Percentiles rank a stretch among this genome's conserved stretches.
Conservation (phyloP, 2,888 invertebrate species). For the Mayetiola destructor region DNA sequence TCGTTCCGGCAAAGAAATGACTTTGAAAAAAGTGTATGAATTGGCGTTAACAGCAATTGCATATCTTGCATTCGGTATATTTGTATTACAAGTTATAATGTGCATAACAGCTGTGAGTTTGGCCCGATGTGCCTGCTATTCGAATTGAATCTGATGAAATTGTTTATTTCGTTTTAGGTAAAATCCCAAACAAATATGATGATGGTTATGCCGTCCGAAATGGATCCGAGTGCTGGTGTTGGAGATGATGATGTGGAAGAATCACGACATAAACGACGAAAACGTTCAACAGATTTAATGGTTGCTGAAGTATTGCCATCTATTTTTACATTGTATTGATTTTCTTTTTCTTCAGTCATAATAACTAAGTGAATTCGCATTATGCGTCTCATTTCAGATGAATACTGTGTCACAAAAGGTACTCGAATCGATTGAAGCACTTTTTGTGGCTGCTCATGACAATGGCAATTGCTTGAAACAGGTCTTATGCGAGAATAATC, state of each 20-base stretch:
- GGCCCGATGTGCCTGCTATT: background rate
- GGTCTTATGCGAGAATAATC: slow-evolving; percentile 52
- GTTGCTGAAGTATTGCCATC: slow-evolving; percentile 6
- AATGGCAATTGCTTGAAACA: slow-evolving; percentile 45
- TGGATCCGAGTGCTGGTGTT: slow-evolving; percentile 29
- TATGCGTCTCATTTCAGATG: slow-evolving; percentile 20
- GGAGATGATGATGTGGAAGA: slow-evolving; percentile 19
- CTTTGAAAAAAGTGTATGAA: slow-evolving; percentile 59
- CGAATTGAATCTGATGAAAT: background rate
- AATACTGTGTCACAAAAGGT: slow-evolving; percentile 43
- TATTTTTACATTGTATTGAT: background rate
- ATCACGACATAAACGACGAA: slow-evolving; percentile 20
- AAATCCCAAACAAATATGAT: slow-evolving; percentile 24
- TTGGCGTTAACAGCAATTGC: slow-evolving; percentile 68
- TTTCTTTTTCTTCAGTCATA: background rate
- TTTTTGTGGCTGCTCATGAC: slow-evolving; percentile 39
- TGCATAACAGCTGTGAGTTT: slow-evolving; percentile 41
- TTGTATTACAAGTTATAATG: slow-evolving; percentile 63
- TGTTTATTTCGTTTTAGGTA: slow-evolving; percentile 19
- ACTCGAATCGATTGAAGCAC: slow-evolving; percentile 41
- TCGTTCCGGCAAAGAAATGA: slow-evolving; percentile 38
- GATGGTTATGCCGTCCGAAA: slow-evolving; percentile 36
- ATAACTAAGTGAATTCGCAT: background rate
- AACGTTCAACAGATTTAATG: slow-evolving; percentile 20
- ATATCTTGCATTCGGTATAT: slow-evolving; percentile 66